Percentiles rank a stretch among this genome's conserved stretches.
Conservation (phyloP, 2,888 invertebrate genomes). For the Melinaea menophilus region DNA sequence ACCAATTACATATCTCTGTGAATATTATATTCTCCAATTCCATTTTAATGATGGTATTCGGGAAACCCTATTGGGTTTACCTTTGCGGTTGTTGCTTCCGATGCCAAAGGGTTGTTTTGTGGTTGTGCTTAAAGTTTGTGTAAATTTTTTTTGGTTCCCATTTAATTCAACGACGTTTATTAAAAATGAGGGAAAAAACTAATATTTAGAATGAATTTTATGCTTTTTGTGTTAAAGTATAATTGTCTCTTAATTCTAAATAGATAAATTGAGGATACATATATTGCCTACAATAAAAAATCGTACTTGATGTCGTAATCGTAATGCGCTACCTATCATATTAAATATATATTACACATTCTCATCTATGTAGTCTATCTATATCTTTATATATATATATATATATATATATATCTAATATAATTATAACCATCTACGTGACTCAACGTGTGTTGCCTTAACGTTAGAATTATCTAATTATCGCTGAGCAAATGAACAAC, state of each 20-base stretch:
- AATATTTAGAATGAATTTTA: too few relatives aligned
- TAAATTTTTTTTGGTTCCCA: neutral
- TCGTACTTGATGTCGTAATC: too few relatives aligned
- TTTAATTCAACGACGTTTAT: too few relatives aligned
- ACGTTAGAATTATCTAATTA: conserved; percentile 10
- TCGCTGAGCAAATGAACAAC: conserved; percentile 10
- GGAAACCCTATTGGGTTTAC: neutral
- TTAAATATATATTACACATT: neutral
- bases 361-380: too few relatives aligned
- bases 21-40: neutral
- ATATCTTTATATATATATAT: neutral
- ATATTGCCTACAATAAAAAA: too few relatives aligned
- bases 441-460: conserved; percentile 6
- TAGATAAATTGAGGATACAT: too few relatives aligned
- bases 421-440: conserved; percentile 1
- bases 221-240: too few relatives aligned
- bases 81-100: neutral
- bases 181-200: too few relatives aligned
- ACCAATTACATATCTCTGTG: neutral
- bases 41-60: conserved; percentile 4
- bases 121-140: neutral
- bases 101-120: neutral
- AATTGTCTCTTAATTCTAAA: too few relatives aligned
- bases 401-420: neutral
- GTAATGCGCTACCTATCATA: too few relatives aligned